Base-by-base conservation (phyloP, 2,797 vertebrate species). In the Dryobates pubescens region DNA sequence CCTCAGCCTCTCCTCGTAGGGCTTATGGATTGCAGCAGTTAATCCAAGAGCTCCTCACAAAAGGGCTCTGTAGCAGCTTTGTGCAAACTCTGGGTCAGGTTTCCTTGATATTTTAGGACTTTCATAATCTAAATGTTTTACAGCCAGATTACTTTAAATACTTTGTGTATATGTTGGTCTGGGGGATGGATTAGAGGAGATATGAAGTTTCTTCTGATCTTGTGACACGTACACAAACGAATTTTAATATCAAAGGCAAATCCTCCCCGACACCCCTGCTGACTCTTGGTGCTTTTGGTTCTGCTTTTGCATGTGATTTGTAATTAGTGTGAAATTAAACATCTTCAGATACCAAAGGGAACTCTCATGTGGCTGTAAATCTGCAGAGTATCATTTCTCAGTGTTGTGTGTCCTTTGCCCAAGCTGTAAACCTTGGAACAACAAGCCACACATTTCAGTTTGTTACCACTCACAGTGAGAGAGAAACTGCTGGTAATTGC, bases 401-500 rank as follows among this genome's bases (percentile, higher is more conserved):
- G 0, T 47, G 20, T 53, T 56, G 3, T 3, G 0, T 34, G 34
- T 86, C 23, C 15, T 12, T 72, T 13, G 7, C 10, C 24, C 43
- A 74, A 88, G 6, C 19, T 77, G 19, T 75, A 85, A 89, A 53
- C 3, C 12, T 75, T 19, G 20, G 20, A 81, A 51, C 2, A 89
- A 57, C 74, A 74, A 65, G 43, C 47, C 43, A 22, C 65, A 30
- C 51, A 62, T 11, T 67, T 84, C 13, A 56, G 4, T 38, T 95
- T 30, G 36, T 72, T 80, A 41, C 71, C 18, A 65, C 19, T 65
- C 77, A 13, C 43, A n/a, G 17, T 76, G 17, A 69, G 6, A 12
- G 78, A 86, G 69, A 75, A 70, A 73, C 36, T 93, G 29, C 11
- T 53, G 12, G 12, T 77, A 83, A 63, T 45, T 91, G 29, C 41